Evolutionary conservation across 2,797 vertebrate species (phyloP), one percentile per base, ranked within the genome.

Genomic region (Tapirus indicus): DNA sequence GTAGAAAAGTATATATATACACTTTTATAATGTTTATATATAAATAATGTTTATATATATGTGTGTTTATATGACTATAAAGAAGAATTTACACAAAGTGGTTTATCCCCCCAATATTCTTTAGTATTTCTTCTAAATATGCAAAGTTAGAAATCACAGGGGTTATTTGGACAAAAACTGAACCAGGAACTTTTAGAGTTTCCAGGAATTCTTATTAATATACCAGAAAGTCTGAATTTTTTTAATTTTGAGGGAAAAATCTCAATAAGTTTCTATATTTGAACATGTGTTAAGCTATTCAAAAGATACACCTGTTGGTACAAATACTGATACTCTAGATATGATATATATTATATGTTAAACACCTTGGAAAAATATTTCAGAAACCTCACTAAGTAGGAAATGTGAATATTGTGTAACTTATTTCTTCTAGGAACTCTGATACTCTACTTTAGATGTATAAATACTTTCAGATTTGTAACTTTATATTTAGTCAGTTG

Each of bases 201-300:
- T 54, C 25, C 32, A 49, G 27, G 60, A 92, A 41, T 95, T 1
- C 16, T 69, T 44, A 62, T 80, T 0, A 49, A 9, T 95, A 97
- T 97, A 87, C 6, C 16, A 72, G 49, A 77, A 29, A 91, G 25
- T 86, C 0, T 8, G 85, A 41, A 14, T 27, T 88, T 69, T 95
- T 49, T 60, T 20, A 80, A 13, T 85, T 98, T 98, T 97, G 95
- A 92, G 92, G 91, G 82, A 2, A 77, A 18, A 93, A 1, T 95
- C 74, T 96, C 84, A 93, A 56, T 49, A 92, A 58, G 16, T 83
- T 98, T 97, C 58, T 62, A 88, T 93, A 16, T 97, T 95, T 97
- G 68, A 97, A 77, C 41, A 75, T 95, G 77, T 86, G 93, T 5
- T 21, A 69, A 95, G 1, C 3, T 94, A 56, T 35, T 96, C 58